Base-by-base conservation (phyloP, 2,113 vertebrate genomes). In the Sciurus niger region DNA sequence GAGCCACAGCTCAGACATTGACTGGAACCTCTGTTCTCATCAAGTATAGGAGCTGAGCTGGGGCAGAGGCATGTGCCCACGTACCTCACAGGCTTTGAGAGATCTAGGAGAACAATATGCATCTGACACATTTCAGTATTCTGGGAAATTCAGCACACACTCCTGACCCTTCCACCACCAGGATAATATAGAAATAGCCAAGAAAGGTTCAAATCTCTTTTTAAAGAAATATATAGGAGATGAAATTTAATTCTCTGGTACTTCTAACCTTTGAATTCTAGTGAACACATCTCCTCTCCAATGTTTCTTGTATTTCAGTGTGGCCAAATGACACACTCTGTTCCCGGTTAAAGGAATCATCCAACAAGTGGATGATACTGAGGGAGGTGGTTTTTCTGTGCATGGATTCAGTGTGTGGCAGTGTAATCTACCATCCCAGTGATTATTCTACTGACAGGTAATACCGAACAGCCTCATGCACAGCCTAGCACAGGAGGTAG, bases 191-290 rank as follows among this genome's bases (percentile, higher is more conserved):
- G 40, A 95, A 96, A 84, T 60, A 94, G 0, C 30, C 34, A 94
- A 90, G 6, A 89, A 91, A 55, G 12, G 9, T 87, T 80, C 87
- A 80, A 87, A 87, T 84, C 34, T 48, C 24, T 58, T 77, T 80
- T 25, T 72, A 51, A 5, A 46, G 70, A 51, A 93, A 32, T 40
- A 8, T 24, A 77, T 37, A 20, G 43, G 78, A 77, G 24, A 89
- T 1, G 17, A 30, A 16, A 78, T 89, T 89, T 89, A 84, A 46
- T 93, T 80, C 20, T 90, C 58, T 65, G 55, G 34, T 28, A 58
- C 30, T 86, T 96, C 90, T 24, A 94, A 84, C 32, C 48, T 85
- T n/a, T 85, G 68, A 78, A 68, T 90, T 77, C 65, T 89, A 82
- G 40, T 37, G 48, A 87, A 43, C 28, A 48, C 8, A 67, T 84